Percentiles rank a stretch among this genome's conserved stretches.
Evolutionary conservation across 1,140 invertebrate species (phyloP).

Genomic region (Anastatus disparis): DNA sequence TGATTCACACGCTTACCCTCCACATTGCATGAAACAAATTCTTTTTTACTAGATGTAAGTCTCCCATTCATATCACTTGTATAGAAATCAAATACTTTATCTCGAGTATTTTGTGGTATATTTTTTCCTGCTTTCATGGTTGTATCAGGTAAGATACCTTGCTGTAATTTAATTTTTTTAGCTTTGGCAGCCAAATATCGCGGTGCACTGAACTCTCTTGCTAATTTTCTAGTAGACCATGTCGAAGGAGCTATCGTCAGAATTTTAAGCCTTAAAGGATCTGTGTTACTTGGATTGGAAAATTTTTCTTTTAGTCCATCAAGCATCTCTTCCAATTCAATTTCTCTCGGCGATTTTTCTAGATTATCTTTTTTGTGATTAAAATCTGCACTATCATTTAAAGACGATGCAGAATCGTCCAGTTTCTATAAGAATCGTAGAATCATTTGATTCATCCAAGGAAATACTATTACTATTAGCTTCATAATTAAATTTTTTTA

Average conservation of each 20-base stretch:
- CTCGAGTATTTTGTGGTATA: no score
- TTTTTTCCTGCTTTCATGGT: no score
- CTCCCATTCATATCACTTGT: no score
- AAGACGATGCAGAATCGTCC: background rate
- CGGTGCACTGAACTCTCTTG: no score
- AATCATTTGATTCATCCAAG: background rate
- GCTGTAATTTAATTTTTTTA: background rate
- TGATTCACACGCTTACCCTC: constrained; percentile 18
- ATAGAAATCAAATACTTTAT: no score
- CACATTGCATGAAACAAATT: constrained; percentile 33
- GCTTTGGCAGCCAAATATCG: background rate
- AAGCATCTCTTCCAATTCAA: no score
- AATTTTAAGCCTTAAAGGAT: background rate
- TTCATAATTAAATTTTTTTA: background rate
- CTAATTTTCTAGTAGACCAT: no score
- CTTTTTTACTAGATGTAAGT: constrained; percentile 32
- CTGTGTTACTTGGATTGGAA: background rate
- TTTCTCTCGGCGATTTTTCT: background rate
- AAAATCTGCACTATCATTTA: background rate
- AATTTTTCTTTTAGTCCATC: background rate
- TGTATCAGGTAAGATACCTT: background rate
- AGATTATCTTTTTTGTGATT: background rate
- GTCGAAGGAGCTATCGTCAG: no score
- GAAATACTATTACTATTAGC: background rate
- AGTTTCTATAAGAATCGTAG: background rate